These are phyloP conservation scores for Diarsia brunnea DNA, from an alignment of 2,888 invertebrate genomes.

Conservation along the genomic window DNA sequence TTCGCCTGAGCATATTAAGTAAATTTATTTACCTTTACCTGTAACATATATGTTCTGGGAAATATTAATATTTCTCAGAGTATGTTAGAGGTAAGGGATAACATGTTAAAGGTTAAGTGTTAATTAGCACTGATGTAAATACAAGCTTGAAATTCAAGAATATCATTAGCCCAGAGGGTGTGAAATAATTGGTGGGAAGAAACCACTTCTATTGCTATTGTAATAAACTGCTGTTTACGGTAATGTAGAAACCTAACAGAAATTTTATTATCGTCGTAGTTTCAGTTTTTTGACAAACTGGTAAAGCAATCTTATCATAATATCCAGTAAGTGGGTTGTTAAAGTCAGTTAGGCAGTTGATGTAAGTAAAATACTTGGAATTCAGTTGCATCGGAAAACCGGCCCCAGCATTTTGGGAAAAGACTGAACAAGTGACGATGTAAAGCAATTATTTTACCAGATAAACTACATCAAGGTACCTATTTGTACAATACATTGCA, in stretches of 20 bases:
- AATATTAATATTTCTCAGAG: conserved; percentile 4
- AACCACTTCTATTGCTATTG: neutral
- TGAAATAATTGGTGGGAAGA: neutral
- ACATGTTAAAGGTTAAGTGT: neutral
- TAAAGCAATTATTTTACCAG: neutral
- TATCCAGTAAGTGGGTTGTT: neutral
- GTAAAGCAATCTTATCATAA: neutral
- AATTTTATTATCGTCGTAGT: neutral
- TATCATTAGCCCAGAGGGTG: neutral
- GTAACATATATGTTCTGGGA: neutral
- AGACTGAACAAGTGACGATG: neutral
- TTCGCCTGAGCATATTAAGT: conserved; percentile 5
- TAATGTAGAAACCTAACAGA: neutral
- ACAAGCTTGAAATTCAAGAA: neutral
- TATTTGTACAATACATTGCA: neutral
- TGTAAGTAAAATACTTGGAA: neutral
- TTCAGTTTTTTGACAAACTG: neutral
- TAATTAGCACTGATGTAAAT: neutral
- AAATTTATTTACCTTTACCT: conserved; percentile 4
- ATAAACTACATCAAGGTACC: neutral
- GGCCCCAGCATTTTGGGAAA: neutral
- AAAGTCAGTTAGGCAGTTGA: neutral
- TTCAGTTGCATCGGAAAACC: neutral
- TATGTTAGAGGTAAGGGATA: neutral
- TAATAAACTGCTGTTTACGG: neutral